phyloP scores from a whole-genome alignment of 2,888 invertebrate species.

The Pasiphila rectangulata region DNA sequence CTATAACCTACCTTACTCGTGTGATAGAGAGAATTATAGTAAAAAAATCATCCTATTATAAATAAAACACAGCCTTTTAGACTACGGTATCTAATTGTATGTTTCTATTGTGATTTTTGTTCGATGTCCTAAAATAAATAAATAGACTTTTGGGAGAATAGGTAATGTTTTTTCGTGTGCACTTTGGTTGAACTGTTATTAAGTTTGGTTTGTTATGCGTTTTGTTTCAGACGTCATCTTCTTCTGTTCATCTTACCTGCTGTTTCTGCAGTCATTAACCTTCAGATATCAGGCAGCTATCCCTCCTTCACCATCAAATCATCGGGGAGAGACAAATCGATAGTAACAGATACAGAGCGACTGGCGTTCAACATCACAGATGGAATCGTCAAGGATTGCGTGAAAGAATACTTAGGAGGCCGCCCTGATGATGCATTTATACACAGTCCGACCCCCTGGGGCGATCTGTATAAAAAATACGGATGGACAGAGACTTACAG shows the following conservation, averaged over 20 bases:
- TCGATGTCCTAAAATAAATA: too few relatives aligned
- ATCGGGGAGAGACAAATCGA: constrained; percentile 13
- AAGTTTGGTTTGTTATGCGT: background rate
- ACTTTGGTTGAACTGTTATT: background rate
- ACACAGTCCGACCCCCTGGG: constrained; percentile 38
- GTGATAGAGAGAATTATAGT: too few relatives aligned
- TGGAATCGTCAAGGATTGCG: constrained; percentile 16
- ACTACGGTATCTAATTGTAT: too few relatives aligned
- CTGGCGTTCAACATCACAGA: constrained; percentile 12
- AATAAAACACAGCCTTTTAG: too few relatives aligned
- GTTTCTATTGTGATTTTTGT: too few relatives aligned
- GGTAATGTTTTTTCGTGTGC: constrained; percentile 13
- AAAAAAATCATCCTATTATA: too few relatives aligned
- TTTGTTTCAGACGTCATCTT: constrained; percentile 15
- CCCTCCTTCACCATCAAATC: constrained; percentile 8
- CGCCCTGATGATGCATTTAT: constrained; percentile 20
- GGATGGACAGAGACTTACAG: constrained; percentile 29
- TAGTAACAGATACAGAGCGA: constrained; percentile 15
- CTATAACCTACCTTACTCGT: too few relatives aligned
- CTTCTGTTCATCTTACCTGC: constrained; percentile 5
- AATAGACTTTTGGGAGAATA: constrained; percentile 13
- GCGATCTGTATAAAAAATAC: constrained; percentile 33
- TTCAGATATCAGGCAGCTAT: constrained; percentile 9
- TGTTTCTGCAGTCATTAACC: constrained; percentile 4
- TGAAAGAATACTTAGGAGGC: constrained; percentile 17